Evolutionary conservation across 92 coral and sea anemone genomes (phyloP), one percentile per base, ranked within the genome.

Genomic region (Montipora capitata): DNA sequence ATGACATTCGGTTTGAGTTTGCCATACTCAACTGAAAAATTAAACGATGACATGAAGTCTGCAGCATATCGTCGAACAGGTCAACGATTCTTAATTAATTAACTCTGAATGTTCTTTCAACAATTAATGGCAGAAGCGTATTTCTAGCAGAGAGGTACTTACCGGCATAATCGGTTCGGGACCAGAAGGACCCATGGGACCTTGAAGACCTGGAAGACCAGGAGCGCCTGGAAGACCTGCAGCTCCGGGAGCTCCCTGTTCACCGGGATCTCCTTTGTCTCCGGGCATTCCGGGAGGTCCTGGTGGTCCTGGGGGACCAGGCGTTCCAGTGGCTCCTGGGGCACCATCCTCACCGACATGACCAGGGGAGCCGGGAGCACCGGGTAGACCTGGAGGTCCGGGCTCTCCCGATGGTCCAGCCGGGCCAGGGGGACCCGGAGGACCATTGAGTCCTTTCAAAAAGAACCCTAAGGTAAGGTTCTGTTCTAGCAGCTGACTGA

Each of bases 271-370:
- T 81, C 99, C 99, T 87, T 94, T 98, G 72, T 98, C 99, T 79
- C 99, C 99, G 40, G 99, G 99, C 79, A 98, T 91, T 88, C 99
- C 99, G 77, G 99, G 99, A 89, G 99, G 98, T 85, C 99, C 99
- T 9, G 99, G 94, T 65, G 99, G 95, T 17, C 99, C 99, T 42
- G 99, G 98, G 11, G 99, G 99, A 40, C 99, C 99, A 13, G 96
- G 93, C 41, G 98, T 96, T 77, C 99, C 99, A 1, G 99, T 97
- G 14, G 99, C 98, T 52, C 99, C 99, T 5, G 99, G 99, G 38
- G 99, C 98, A 91, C 99, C 99, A 75, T 98, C 99, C 69, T 98
- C 99, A 52, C 99, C 99, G 41, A 98, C 99, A 85, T 98, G 99
- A 20, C 99, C 99, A 51, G 99, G 93, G 13, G 98, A 83, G 7